Evolutionary conservation across 2,797 vertebrate genomes (phyloP).

Genomic region (Tragopan temminckii): DNA sequence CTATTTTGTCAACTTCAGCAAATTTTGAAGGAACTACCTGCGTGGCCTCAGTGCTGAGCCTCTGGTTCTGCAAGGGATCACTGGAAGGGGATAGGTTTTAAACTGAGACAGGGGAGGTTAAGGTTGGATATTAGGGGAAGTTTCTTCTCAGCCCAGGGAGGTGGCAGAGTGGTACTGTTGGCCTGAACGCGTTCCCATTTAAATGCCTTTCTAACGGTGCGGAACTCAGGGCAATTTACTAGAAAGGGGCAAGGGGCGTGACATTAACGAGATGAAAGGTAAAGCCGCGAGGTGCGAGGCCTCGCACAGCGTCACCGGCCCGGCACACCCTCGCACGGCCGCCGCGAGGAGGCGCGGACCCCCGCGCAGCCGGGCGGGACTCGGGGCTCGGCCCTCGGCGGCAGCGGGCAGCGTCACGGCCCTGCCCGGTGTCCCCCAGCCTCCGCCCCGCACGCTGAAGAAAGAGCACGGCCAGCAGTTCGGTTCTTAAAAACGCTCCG

Average conservation of each 20-base stretch:
- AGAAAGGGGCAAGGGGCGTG: rapidly evolving
- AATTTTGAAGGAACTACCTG: not conserved
- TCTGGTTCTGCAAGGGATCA: not conserved
- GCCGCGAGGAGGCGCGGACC: not conserved
- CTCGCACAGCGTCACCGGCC: too few species aligned
- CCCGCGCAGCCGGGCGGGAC: too few species aligned
- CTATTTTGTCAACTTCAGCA: not conserved
- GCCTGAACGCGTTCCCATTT: rapidly evolving
- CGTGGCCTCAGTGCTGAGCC: rapidly evolving
- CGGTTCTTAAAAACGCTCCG: not conserved
- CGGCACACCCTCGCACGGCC: too few species aligned
- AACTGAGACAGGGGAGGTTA: too few species aligned
- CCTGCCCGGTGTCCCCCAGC: not conserved
- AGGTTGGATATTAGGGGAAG: too few species aligned
- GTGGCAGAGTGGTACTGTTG: rapidly evolving
- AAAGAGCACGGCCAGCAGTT: rapidly evolving
- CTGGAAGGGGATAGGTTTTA: not conserved
- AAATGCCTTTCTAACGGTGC: rapidly evolving
- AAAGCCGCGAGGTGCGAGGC: rapidly evolving
- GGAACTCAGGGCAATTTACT: rapidly evolving
- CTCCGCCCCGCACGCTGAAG: not conserved
- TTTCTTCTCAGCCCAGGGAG: too few species aligned
- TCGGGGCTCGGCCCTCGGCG: too few species aligned
- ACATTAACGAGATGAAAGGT: rapidly evolving
- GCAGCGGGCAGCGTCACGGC: not conserved